Percentiles rank a stretch among this genome's conserved stretches.
These are phyloP conservation scores for Drosophila watanabei DNA, from an alignment of 1,140 invertebrate species.

Conservation along the genomic window DNA sequence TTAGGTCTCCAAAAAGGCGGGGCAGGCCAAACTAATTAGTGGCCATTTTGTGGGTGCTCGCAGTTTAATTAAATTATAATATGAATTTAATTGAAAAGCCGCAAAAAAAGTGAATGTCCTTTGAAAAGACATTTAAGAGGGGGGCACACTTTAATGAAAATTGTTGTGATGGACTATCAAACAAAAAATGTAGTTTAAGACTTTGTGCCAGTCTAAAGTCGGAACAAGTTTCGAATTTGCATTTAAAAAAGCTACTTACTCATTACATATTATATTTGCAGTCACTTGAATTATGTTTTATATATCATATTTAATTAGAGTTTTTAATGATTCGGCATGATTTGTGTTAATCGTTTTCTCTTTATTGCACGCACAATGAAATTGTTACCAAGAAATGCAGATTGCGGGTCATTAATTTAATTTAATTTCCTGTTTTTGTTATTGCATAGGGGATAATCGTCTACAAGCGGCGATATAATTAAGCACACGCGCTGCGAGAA, in stretches of 20 bases:
- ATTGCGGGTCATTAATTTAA: constrained; percentile 40
- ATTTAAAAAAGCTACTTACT: background rate
- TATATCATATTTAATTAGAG: background rate
- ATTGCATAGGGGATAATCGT: constrained; percentile 5
- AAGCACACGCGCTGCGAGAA: constrained; percentile 55
- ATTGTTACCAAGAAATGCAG: background rate
- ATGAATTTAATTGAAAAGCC: constrained; percentile 68
- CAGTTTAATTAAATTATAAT: constrained; percentile 79
- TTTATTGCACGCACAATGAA: background rate
- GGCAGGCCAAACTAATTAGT: constrained; percentile 73
- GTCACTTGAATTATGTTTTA: constrained; percentile 1
- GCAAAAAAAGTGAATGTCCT: background rate
- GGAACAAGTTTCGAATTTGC: too few relatives aligned
- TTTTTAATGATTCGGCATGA: constrained; percentile 1
- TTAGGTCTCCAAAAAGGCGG: constrained; percentile 14
- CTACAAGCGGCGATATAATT: constrained; percentile 36
- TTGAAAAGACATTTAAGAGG: background rate
- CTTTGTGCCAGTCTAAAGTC: background rate
- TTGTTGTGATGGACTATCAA: background rate
- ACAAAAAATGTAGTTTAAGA: too few relatives aligned
- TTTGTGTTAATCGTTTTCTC: constrained; percentile 3
- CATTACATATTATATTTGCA: background rate
- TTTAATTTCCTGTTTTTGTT: constrained; percentile 41
- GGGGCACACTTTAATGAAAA: too few relatives aligned
- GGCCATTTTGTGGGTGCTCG: constrained; percentile 70